phyloP scores from a whole-genome alignment of 2,113 vertebrate genomes.

The Ictalurus furcatus region DNA sequence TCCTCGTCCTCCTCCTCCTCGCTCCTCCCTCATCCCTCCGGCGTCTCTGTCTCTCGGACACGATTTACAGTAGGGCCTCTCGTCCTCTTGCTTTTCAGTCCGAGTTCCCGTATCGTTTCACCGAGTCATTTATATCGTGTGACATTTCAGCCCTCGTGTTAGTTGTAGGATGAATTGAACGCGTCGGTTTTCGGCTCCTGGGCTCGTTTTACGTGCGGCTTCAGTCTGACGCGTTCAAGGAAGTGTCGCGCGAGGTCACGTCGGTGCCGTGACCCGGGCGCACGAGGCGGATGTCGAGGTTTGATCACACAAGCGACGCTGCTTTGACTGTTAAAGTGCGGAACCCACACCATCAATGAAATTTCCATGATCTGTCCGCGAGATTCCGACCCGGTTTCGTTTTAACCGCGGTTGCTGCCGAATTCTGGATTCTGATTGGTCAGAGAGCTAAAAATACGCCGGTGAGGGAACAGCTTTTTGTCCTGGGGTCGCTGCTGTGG shows the following conservation, averaged over 20 bases:
- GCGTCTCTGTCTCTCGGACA: neutral
- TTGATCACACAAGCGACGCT: neutral
- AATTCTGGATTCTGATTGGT: neutral
- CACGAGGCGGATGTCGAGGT: neutral
- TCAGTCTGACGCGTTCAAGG: neutral
- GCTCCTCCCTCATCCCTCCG: neutral
- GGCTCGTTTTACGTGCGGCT: neutral
- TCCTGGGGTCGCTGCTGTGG: no score
- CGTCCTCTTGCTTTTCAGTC: neutral
- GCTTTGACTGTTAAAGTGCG: neutral
- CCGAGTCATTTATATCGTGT: neutral
- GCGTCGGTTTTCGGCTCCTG: neutral
- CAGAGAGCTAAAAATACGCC: neutral
- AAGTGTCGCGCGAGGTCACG: neutral
- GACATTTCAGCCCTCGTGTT: neutral
- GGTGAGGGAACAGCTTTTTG: neutral
- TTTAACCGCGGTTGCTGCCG: neutral
- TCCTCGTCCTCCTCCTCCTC: neutral
- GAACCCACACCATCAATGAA: neutral
- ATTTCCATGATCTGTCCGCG: neutral
- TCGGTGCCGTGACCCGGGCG: neutral
- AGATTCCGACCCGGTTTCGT: neutral
- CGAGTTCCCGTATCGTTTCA: neutral
- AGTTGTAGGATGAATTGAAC: neutral
- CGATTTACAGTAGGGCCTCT: slow-evolving; percentile 18